Evolutionary conservation across 1,140 invertebrate genomes (phyloP).

Genomic region (Ips typographus): DNA sequence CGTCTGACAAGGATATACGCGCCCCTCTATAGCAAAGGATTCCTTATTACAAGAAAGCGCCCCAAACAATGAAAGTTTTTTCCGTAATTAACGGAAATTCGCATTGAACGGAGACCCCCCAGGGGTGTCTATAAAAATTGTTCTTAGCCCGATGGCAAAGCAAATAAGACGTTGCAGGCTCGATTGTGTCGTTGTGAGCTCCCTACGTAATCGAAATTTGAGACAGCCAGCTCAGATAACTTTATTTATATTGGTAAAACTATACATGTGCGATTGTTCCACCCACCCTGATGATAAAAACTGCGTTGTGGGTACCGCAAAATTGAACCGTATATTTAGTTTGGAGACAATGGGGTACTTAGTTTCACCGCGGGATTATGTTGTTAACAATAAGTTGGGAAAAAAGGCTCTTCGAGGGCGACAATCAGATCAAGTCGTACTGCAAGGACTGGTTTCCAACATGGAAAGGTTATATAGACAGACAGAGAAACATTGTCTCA

Average conservation of each 20-base stretch:
- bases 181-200: background rate
- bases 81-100: constrained; percentile 35
- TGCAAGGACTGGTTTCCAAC: constrained; percentile 22
- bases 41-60: constrained; percentile 29
- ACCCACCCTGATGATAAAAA: constrained; percentile 31
- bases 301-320: constrained; percentile 18
- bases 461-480: constrained; percentile 24
- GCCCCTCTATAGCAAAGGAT: constrained; percentile 30
- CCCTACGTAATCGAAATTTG: constrained; percentile 27
- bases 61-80: constrained; percentile 32
- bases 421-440: constrained; percentile 25
- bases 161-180: background rate
- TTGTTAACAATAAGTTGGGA: constrained; percentile 27
- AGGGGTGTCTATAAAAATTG: constrained; percentile 2
- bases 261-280: constrained; percentile 27
- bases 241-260: constrained; percentile 23
- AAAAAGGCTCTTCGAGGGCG: constrained; percentile 21
- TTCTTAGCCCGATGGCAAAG: background rate
- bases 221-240: constrained; percentile 25
- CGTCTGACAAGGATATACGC: constrained; percentile 34
- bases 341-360: constrained; percentile 29
- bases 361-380: constrained; percentile 30
- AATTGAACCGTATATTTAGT: constrained; percentile 18
- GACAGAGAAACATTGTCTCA: constrained; percentile 30
- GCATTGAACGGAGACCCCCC: constrained; percentile 11